phyloP scores from a whole-genome alignment of 2,113 vertebrate species.

The Alethe castanea region DNA sequence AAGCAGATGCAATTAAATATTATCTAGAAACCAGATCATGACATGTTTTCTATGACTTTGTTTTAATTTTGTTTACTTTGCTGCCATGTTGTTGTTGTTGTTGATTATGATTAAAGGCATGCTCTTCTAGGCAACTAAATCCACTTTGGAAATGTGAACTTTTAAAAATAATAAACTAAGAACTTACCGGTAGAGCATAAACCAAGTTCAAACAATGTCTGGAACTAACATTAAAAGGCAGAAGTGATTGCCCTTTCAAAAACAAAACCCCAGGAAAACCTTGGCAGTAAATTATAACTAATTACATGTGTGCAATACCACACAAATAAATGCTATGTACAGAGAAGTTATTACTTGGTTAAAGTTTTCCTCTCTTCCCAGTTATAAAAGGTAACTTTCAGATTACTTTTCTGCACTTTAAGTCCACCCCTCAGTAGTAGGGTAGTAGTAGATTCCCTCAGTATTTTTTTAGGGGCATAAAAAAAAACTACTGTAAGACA shows the following conservation, averaged over 20 bases:
- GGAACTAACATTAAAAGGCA: slow-evolving; percentile 2
- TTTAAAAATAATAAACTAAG: background rate
- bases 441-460: background rate
- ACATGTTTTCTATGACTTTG: background rate
- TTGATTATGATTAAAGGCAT: background rate
- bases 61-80: background rate
- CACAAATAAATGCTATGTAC: background rate
- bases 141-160: background rate
- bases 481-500: background rate
- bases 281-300: slow-evolving; percentile 2
- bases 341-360: background rate
- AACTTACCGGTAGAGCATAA: background rate
- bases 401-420: background rate
- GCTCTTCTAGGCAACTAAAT: background rate
- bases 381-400: background rate
- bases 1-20: background rate
- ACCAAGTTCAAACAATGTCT: slow-evolving; percentile 39
- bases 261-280: background rate
- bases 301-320: background rate
- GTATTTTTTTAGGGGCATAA: background rate
- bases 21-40: background rate
- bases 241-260: background rate
- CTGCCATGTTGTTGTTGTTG: background rate
- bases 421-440: background rate
- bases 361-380: background rate